phyloP scores from a whole-genome alignment of 2,888 invertebrate genomes.

The Zele albiditarsus region DNA sequence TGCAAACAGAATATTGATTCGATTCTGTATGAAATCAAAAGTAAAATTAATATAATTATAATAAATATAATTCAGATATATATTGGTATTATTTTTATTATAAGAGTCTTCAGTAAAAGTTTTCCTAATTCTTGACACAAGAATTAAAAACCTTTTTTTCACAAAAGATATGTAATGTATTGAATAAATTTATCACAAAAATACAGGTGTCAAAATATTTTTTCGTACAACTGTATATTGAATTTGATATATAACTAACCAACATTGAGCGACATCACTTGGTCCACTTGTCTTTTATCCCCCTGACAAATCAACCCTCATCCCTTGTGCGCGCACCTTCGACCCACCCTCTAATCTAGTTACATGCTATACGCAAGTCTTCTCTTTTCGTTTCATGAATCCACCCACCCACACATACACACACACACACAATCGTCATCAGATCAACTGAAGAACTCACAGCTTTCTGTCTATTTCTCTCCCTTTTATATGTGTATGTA shows the following conservation, averaged over 20 bases:
- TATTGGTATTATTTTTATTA: too few relatives aligned
- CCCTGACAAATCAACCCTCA: constrained; percentile 56
- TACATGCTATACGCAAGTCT: constrained; percentile 53
- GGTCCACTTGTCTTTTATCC: constrained; percentile 64
- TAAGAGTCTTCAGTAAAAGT: too few relatives aligned
- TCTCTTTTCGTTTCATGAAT: constrained; percentile 28
- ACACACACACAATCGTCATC: constrained; percentile 31
- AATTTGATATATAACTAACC: constrained; percentile 21
- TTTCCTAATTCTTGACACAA: too few relatives aligned
- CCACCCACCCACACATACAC: not conserved
- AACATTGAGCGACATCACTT: constrained; percentile 62
- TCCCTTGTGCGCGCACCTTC: constrained; percentile 48
- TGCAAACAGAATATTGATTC: not conserved
- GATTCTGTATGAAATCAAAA: too few relatives aligned
- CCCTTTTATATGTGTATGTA: constrained; percentile 2
- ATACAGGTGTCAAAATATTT: not conserved
- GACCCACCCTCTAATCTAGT: constrained; percentile 63
- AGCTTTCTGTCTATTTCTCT: constrained; percentile 12
- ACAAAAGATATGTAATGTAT: too few relatives aligned
- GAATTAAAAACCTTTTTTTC: too few relatives aligned
- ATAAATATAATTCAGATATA: too few relatives aligned
- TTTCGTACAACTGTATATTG: not conserved
- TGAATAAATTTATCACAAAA: too few relatives aligned
- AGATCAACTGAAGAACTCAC: constrained; percentile 24
- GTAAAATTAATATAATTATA: too few relatives aligned